phyloP scores from a whole-genome alignment of 2,113 vertebrate species.

The Dolichallabes microphthalmus region DNA sequence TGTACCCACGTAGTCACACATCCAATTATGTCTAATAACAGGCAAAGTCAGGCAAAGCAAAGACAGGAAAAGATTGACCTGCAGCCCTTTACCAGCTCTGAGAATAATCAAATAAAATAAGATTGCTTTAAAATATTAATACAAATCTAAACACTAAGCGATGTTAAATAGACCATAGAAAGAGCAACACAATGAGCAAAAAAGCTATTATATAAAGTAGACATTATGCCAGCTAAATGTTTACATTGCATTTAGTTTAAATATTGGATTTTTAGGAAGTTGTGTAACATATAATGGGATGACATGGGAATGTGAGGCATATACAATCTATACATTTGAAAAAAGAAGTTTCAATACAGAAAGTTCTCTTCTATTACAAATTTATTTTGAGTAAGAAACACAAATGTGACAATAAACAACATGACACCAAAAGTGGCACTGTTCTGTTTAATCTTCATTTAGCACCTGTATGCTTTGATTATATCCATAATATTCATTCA shows the following conservation, averaged over 20 bases:
- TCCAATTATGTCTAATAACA: background rate
- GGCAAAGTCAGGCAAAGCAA: background rate
- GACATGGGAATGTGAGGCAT: background rate
- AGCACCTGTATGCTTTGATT: slow-evolving; percentile 74
- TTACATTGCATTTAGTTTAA: background rate
- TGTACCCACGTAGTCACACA: background rate
- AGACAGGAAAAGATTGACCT: background rate
- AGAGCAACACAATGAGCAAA: background rate
- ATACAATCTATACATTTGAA: background rate
- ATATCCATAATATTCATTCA: slow-evolving; percentile 73
- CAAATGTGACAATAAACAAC: slow-evolving; percentile 67
- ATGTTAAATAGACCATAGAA: background rate
- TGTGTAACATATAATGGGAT: background rate
- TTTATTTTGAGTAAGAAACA: slow-evolving; percentile 72
- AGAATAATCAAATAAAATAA: background rate
- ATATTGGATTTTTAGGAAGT: background rate
- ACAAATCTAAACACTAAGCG: background rate
- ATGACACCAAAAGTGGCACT: slow-evolving; percentile 58
- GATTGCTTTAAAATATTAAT: background rate
- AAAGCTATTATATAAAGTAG: background rate
- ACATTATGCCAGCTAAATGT: background rate
- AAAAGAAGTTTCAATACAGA: background rate
- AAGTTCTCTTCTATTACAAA: slow-evolving; percentile 62
- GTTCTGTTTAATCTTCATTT: slow-evolving; percentile 70
- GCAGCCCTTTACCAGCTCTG: background rate